Base-by-base conservation (phyloP, 2,113 vertebrate genomes). In the Odobenus rosmarus region DNA sequence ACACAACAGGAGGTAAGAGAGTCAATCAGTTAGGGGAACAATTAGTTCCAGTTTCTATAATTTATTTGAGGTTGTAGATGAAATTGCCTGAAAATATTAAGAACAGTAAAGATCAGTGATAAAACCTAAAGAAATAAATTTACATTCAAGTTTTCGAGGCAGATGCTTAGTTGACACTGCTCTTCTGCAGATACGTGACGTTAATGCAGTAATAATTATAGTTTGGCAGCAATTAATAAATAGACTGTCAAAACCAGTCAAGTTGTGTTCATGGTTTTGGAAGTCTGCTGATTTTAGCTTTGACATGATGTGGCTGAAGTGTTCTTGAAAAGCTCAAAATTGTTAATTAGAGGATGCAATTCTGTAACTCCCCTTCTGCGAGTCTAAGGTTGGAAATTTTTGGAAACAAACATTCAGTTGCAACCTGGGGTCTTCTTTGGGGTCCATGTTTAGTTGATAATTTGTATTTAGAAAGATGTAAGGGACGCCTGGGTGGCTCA, bases 11-110 rank as follows among this genome's bases (percentile, higher is more conserved):
- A 96, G 96, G 83, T 93, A 97, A 82, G 95, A 95, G 26, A 97
- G 90, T 94, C 88, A 96, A 91, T 98, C 96, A 98, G 93, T 98
- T 98, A 98, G 81, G 39, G 55, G 62, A 97, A 97, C 97, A 98
- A 98, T 99, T 98, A 98, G 95, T 98, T 98, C 96, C 94, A 98
- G 96, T 98, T 98, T 97, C 95, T 76, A 93, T 77, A 88, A 93
- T 97, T 98, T 98, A 96, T 96, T 76, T 98, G 97, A 97, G 39
- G 15, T 46, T 93, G 69, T 95, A 88, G 88, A 95, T 97, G 94
- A 98, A 97, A 97, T 97, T 98, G 94, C 88, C 92, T 95, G 97
- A 90, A 96, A 98, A 97, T 46, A 95, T 74, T 95, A 46, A 93
- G 31, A 96, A 91, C 57, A 76, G 55, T 95, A 51, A 96, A 97